phyloP scores from a whole-genome alignment of 2,797 vertebrate species.

The Craterocephalus amniculus region DNA sequence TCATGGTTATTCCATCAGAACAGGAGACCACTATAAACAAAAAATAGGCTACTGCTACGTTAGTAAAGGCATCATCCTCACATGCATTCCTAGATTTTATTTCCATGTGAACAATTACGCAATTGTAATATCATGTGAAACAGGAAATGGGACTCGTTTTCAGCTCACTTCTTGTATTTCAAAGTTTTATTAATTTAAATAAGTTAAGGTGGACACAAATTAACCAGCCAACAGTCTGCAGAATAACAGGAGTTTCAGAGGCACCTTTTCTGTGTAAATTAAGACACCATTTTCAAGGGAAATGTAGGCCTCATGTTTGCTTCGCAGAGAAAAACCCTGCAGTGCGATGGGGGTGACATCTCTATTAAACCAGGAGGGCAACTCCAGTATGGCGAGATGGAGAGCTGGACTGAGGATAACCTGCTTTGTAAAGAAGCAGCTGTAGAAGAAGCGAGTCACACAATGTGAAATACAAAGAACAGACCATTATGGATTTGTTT shows the following conservation, averaged over 20 bases:
- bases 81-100: not conserved
- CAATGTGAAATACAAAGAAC: slow-evolving; percentile 48
- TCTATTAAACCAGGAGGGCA: slow-evolving; percentile 53
- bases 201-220: slow-evolving; percentile 85
- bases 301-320: slow-evolving; percentile 70
- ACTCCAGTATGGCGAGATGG: slow-evolving; percentile 39
- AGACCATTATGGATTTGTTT: slow-evolving; percentile 19
- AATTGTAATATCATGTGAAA: slow-evolving; percentile 7
- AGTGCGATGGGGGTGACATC: slow-evolving; percentile 46
- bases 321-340: slow-evolving; percentile 58
- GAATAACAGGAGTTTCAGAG: slow-evolving; percentile 70
- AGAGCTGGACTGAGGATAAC: slow-evolving; percentile 34
- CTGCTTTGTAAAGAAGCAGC: slow-evolving; percentile 44
- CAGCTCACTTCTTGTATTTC: slow-evolving; percentile 72
- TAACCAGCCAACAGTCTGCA: slow-evolving; percentile 72
- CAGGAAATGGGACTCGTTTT: slow-evolving; percentile 29
- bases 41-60: slow-evolving; percentile 21
- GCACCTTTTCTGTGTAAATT: slow-evolving; percentile 70
- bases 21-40: slow-evolving; percentile 62
- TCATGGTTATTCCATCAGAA: slow-evolving; percentile 63
- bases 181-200: slow-evolving; percentile 87
- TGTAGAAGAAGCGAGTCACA: slow-evolving; percentile 38
- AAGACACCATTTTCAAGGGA: slow-evolving; percentile 75
- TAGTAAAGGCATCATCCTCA: slow-evolving; percentile 17
- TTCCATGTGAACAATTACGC: not conserved